Evolutionary conservation across 2,888 invertebrate species (phyloP), one percentile per base, ranked within the genome.

Genomic region (Stomorhina lunata): DNA sequence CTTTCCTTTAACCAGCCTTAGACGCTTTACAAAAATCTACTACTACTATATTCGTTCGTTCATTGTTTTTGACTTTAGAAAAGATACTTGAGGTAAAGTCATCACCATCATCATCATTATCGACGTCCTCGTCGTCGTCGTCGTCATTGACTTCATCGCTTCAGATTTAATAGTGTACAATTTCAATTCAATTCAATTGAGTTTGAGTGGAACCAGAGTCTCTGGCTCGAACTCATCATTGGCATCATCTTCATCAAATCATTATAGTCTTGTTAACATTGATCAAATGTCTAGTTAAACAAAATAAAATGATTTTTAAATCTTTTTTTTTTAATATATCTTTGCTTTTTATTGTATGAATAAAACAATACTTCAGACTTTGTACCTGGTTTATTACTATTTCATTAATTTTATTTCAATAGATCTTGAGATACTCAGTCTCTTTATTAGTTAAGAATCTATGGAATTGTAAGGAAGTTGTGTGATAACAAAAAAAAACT

Each of bases 261-360:
- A 34, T 77, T 61, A 69, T 77, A 61, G 69, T 69, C 77, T 77
- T 69, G 77, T 77, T 77, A 77, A 69, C 77, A 77, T 77, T 69
- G 53, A 69, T 77, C 22, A 53, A 63, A 69, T 43, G 77, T 63
- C 77, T 69, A 25, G 61, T 77, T 77, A 63, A 61, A 63, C 32
- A 25, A 32, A 61, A 63, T 69, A 53, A 68, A 40, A 68, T 68
- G 48, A n/a, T 50, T 68, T n/a, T n/a, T 40, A 40, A 50, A 7
- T 20, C 40, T 40, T 50, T 32, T 29, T 20, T 32, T 22, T 25
- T 55, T 43, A 7, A 4, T 27, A 1, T 17, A 2, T 66, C 20
- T 6, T 59, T 37, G n/a, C 12, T 9, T 1, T 37, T 37, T n/a
- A 37, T 68, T 20, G 53, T 22, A 32, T 45, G 12, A 50, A 2